Evolutionary conservation across 1,140 invertebrate species (phyloP).

Genomic region (Macrobrachium rosenbergii): DNA sequence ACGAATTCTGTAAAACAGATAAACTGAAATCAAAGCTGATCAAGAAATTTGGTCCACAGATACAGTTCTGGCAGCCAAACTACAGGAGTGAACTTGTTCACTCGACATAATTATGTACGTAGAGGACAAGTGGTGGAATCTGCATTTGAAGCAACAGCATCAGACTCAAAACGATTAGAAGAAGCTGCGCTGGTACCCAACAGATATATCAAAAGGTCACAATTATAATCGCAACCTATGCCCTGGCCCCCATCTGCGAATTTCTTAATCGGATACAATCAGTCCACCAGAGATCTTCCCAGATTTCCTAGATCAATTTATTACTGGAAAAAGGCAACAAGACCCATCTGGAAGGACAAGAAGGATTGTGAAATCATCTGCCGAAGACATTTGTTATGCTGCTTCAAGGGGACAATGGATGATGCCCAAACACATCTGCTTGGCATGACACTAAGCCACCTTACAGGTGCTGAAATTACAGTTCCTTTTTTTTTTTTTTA

Average conservation of each 20-base stretch:
- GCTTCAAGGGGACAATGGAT: background rate
- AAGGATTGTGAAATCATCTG: background rate
- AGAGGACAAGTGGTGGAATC: constrained; percentile 4
- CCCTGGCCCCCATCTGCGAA: constrained; percentile 8
- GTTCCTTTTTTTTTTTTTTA: too few species aligned
- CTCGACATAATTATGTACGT: background rate
- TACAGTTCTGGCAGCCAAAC: constrained; percentile 33
- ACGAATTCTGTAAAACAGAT: background rate
- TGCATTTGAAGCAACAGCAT: constrained; percentile 5
- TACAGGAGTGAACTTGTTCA: constrained; percentile 13
- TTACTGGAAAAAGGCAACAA: constrained; percentile 11
- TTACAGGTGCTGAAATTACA: background rate
- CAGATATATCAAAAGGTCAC: background rate
- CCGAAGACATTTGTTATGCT: background rate
- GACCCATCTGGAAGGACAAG: constrained; percentile 5
- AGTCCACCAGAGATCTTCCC: background rate
- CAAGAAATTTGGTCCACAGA: constrained; percentile 3
- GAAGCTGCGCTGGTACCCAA: background rate
- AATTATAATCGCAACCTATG: background rate
- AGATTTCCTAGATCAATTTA: background rate
- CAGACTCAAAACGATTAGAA: constrained; percentile 7
- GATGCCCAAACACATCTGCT: background rate
- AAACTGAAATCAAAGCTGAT: constrained; percentile 28
- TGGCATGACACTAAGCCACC: too few species aligned
- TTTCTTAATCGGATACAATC: background rate